These are phyloP conservation scores for Sebastiscus albofasciatus DNA, from an alignment of 2,797 vertebrate genomes.

Conservation along the genomic window DNA sequence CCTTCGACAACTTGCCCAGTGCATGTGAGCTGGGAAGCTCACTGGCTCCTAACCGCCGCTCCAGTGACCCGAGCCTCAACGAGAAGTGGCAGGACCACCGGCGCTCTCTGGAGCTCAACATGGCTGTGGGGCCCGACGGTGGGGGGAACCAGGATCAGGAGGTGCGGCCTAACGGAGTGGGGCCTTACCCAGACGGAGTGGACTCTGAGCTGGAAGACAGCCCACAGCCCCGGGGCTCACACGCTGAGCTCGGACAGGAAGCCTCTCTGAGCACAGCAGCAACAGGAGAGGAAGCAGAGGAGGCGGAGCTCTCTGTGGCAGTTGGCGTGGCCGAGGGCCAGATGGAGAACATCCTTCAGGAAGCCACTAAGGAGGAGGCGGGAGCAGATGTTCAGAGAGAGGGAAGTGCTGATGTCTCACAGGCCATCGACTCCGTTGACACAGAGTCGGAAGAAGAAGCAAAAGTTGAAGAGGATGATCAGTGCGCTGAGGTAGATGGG, in stretches of 20 bases:
- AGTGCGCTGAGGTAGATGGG: constrained; percentile 13
- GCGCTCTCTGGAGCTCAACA: constrained; percentile 92
- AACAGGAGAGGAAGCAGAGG: constrained; percentile 51
- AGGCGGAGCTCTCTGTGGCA: constrained; percentile 90
- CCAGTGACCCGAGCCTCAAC: constrained; percentile 96
- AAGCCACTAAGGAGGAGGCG: constrained; percentile 91
- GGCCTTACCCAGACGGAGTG: constrained; percentile 60
- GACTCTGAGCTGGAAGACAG: constrained; percentile 72
- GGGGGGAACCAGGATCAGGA: constrained; percentile 71
- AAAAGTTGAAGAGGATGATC: constrained; percentile 20
- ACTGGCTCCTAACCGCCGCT: constrained; percentile 88
- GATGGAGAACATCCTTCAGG: constrained; percentile 97
- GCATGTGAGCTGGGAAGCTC: constrained; percentile 89
- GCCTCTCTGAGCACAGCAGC: background rate
- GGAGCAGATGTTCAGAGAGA: constrained; percentile 60
- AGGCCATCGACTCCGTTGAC: constrained; percentile 52
- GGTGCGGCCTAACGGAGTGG: constrained; percentile 66
- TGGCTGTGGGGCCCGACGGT: constrained; percentile 82
- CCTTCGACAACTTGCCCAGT: constrained; percentile 95
- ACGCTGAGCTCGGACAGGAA: constrained; percentile 5
- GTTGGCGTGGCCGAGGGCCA: constrained; percentile 91
- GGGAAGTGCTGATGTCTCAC: constrained; percentile 7
- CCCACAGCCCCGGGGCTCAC: constrained; percentile 56
- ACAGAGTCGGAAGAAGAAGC: constrained; percentile 34
- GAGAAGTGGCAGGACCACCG: constrained; percentile 99